phyloP scores from a whole-genome alignment of 2,113 vertebrate genomes.

The Microtus montanus region DNA sequence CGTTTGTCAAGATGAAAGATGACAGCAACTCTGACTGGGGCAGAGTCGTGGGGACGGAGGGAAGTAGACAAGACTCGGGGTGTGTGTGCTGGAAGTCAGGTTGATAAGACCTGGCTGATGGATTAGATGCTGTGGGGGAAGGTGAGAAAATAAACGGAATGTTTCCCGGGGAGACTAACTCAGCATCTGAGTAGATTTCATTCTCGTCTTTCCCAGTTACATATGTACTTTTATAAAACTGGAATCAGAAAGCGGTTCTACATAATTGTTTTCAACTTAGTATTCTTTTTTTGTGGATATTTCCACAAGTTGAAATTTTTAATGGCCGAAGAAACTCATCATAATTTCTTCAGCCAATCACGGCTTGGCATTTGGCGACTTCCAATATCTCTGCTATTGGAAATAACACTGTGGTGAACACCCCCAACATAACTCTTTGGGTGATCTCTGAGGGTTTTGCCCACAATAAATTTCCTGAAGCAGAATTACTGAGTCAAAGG shows the following conservation, averaged over 20 bases:
- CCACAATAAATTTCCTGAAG: conserved; percentile 56
- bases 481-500: conserved; percentile 63
- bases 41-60: background rate
- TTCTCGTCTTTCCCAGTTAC: conserved; percentile 48
- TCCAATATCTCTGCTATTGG: conserved; percentile 32
- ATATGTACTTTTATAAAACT: conserved; percentile 55
- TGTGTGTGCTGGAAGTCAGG: background rate
- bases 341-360: conserved; percentile 55
- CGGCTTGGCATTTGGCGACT: conserved; percentile 36
- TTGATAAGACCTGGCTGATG: conserved; percentile 14
- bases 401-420: conserved; percentile 44
- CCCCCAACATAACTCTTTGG: conserved; percentile 55
- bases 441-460: conserved; percentile 23
- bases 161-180: conserved; percentile 50
- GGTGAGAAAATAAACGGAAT: conserved; percentile 36
- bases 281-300: conserved; percentile 58
- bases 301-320: conserved; percentile 64
- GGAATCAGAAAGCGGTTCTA: conserved; percentile 46
- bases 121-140: conserved; percentile 33
- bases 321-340: conserved; percentile 49
- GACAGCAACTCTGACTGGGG: background rate
- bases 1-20: conserved; percentile 34
- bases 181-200: conserved; percentile 25
- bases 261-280: conserved; percentile 52
- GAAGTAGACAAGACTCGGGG: background rate